phyloP scores from a whole-genome alignment of 1,140 invertebrate species.

The Brachionus paranguensis region DNA sequence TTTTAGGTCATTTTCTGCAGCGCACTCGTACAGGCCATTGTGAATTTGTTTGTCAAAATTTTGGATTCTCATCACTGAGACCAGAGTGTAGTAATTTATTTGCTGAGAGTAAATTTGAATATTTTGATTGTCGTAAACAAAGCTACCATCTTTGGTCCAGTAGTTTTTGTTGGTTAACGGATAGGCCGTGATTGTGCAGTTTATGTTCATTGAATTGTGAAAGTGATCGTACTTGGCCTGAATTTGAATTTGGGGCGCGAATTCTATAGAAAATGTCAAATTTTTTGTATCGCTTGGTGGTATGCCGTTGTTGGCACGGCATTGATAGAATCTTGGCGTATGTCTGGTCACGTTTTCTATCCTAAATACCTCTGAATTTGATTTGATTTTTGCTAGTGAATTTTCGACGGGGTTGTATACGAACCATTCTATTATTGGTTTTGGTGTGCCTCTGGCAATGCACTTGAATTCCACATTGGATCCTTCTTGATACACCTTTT shows the following conservation, averaged over 20 bases:
- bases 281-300: conserved; percentile 38
- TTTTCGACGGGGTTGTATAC: neutral
- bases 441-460: neutral
- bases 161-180: conserved; percentile 5
- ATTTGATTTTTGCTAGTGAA: neutral
- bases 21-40: conserved; percentile 12
- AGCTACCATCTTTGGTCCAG: conserved; percentile 6
- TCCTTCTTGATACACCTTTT: conserved; percentile 4
- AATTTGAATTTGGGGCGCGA: conserved; percentile 25
- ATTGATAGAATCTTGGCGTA: conserved; percentile 28
- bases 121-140: neutral
- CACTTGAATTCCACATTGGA: neutral
- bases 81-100: neutral
- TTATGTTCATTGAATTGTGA: neutral
- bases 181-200: conserved; percentile 24
- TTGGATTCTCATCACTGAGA: conserved; percentile 8
- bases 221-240: conserved; percentile 3
- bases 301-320: neutral
- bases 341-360: conserved; percentile 12
- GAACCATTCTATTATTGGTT: neutral
- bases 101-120: neutral
- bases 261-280: conserved; percentile 32
- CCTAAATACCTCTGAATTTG: neutral
- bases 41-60: neutral
- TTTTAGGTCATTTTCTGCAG: conserved; percentile 9